Base-by-base conservation (phyloP, 2,113 vertebrate genomes). In the Lasiurus cinereus region DNA sequence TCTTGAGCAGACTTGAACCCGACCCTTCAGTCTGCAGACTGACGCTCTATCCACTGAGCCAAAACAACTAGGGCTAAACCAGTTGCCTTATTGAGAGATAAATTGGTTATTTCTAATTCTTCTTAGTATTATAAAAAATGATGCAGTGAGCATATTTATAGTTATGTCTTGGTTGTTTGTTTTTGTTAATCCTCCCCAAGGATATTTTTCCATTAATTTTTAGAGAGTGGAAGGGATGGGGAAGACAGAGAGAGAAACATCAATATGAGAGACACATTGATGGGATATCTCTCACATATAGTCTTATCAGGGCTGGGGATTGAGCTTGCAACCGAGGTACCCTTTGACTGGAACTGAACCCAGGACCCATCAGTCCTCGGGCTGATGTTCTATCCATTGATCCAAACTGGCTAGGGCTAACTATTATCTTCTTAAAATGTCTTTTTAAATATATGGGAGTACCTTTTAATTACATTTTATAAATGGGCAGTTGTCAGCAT, bases 91-190 rank as follows among this genome's bases (percentile, higher is more conserved):
- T 31, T 82, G 83, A 90, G 56, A 83, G 52, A 88, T 64, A 88
- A 88, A 62, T 50, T 69, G 9, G 36, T 83, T 95, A 67, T 72
- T 86, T 86, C 48, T 27, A 59, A 62, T 36, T 29, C 91, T 92
- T 83, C 76, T 91, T 52, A 88, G 19, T 76, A 82, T 48, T 69
- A 88, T 18, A 69, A 66, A 88, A 95, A 83, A 52, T 50, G 62
- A 83, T 88, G n/a, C 50, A 74, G 67, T 83, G 39, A 77, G 10
- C 31, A 33, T 83, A 76, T 90, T 21, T 84, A 24, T 64, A 64
- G n/a, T 31, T 64, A 64, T 27, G 48, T 64, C 16, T 88, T 64
- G 59, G 24, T 62, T 27, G 59, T 27, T 27, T 27, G 59, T 66
- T 66, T 66, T 62, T 10, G 4, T 62, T 62, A 62, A 62, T 62